Conservation (phyloP, 1,140 invertebrate species). For the Drosophila rufa region DNA sequence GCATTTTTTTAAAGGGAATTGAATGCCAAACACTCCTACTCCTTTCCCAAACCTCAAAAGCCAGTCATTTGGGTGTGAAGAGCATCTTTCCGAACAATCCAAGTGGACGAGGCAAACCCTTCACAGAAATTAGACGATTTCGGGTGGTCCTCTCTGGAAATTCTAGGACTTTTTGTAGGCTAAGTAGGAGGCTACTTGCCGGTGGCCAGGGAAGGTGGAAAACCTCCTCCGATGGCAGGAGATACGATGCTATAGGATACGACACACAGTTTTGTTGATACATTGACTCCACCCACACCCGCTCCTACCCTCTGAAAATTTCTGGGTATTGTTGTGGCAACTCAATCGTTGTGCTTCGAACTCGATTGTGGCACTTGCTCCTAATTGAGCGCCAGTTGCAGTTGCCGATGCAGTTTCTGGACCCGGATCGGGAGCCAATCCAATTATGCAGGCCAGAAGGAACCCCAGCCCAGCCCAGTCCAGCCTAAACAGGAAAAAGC, state of each 20-base stretch:
- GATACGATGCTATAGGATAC: not conserved
- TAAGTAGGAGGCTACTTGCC: conserved; percentile 23
- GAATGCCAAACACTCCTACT: not conserved
- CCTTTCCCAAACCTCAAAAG: not conserved
- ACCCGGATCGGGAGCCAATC: conserved; percentile 37
- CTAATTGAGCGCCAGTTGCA: conserved; percentile 48
- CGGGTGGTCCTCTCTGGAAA: not conserved
- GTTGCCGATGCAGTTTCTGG: conserved; percentile 23
- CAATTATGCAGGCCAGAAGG: conserved; percentile 70
- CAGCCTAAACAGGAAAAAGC: conserved; percentile 39
- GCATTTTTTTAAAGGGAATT: not conserved
- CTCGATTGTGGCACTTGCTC: conserved; percentile 49
- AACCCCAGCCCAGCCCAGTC: not conserved
- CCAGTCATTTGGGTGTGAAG: conserved; percentile 32
- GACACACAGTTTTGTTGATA: conserved; percentile 53
- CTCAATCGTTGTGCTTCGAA: conserved; percentile 48
- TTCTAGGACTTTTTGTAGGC: conserved; percentile 45
- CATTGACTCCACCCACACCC: conserved; percentile 1
- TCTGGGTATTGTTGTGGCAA: conserved; percentile 39
- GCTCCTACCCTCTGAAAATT: not conserved
- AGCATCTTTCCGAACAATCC: conserved; percentile 1
- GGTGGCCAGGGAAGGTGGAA: not conserved
- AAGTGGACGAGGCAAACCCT: conserved; percentile 36
- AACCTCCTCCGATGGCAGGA: not conserved
- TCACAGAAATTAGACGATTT: conserved; percentile 62